phyloP scores from a whole-genome alignment of 2,888 invertebrate species.

The Argynnis bischoffii region DNA sequence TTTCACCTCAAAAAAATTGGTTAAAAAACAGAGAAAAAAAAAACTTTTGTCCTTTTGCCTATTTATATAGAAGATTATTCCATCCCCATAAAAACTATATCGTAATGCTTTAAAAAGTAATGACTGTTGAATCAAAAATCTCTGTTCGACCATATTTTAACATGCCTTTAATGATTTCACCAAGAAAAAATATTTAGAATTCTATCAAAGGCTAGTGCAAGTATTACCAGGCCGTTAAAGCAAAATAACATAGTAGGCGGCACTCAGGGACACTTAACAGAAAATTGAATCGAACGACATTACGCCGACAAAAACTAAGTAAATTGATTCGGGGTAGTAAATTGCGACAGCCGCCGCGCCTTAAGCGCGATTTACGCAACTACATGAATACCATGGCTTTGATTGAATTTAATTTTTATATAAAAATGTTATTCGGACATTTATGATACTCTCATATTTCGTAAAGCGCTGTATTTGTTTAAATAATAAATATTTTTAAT shows the following conservation, averaged over 20 bases:
- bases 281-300: constrained; percentile 72
- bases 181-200: background rate
- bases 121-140: too few species aligned
- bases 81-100: too few species aligned
- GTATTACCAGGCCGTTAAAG: constrained; percentile 38
- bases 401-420: background rate
- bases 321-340: constrained; percentile 79
- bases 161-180: background rate
- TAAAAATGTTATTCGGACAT: background rate
- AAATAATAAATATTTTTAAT: too few species aligned
- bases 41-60: too few species aligned
- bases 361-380: constrained; percentile 15
- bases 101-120: too few species aligned
- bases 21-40: too few species aligned
- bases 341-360: constrained; percentile 53
- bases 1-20: too few species aligned
- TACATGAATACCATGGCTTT: constrained; percentile 1
- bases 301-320: constrained; percentile 69
- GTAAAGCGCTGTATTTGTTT: too few species aligned
- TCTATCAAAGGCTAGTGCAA: background rate
- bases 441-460: too few species aligned
- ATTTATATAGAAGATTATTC: too few species aligned
- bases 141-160: background rate
- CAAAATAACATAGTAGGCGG: constrained; percentile 42
- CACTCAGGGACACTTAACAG: constrained; percentile 44